Conservation (phyloP, 2,113 vertebrate genomes). For the Notothenia coriiceps region DNA sequence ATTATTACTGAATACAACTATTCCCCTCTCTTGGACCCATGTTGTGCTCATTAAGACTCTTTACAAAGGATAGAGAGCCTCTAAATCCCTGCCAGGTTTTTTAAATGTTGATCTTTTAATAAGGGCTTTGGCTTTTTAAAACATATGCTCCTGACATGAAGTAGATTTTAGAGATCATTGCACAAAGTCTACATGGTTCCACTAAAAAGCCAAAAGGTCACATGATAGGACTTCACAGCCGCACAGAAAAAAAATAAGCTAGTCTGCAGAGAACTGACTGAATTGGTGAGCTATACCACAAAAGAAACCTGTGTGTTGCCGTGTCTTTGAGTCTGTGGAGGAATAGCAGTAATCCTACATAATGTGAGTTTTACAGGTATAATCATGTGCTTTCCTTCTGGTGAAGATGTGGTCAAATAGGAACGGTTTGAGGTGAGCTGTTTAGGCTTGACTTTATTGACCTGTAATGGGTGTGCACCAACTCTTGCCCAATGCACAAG, state of each 20-base stretch:
- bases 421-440: background rate
- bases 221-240: background rate
- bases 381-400: constrained; percentile 3
- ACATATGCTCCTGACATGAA: constrained; percentile 15
- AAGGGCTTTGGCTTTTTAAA: constrained; percentile 33
- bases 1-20: constrained; percentile 32
- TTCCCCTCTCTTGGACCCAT: constrained; percentile 3
- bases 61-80: constrained; percentile 45
- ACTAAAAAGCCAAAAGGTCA: constrained; percentile 10
- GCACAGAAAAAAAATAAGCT: background rate
- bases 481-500: background rate
- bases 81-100: constrained; percentile 44
- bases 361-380: background rate
- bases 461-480: background rate
- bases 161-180: constrained; percentile 18
- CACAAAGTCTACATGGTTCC: constrained; percentile 18
- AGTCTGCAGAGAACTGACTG: background rate
- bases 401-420: background rate
- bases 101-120: constrained; percentile 45
- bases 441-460: background rate
- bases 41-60: constrained; percentile 27
- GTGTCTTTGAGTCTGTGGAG: background rate
- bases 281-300: background rate
- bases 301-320: background rate
- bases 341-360: constrained; percentile 4